Evolutionary conservation across 2,113 vertebrate genomes (phyloP), one percentile per base, ranked within the genome.

Genomic region (Spizaetus ornatus): DNA sequence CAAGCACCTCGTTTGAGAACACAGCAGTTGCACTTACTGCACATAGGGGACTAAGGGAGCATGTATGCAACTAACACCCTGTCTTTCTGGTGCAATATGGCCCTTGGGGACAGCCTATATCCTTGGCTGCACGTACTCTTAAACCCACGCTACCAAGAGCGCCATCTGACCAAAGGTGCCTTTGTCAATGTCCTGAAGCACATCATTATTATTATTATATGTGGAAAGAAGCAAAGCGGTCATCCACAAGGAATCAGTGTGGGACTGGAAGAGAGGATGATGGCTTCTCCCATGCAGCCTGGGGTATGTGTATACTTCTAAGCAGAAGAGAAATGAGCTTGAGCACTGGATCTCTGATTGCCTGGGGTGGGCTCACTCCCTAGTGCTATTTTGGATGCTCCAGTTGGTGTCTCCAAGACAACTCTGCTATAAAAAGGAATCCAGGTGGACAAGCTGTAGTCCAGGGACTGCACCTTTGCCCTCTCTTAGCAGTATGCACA

Each of bases 121-220:
- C 80, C 43, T 50, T 70, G 61, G 18, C 43, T 42, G 12, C 23
- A 16, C 1, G 3, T 14, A 6, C 16, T 65, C n/a, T 26, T 43
- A 61, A 71, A 27, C 29, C 52, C 31, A 12, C 0, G 1, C 47
- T 47, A 13, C 18, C 3, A 2, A 45, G 18, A 62, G 21, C 0
- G 0, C 22, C n/a, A 4, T 23, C 29, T 0, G 1, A 47, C 18
- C 82, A 73, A 43, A 95, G 34, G 40, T 58, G 61, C 53, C 10
- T 19, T 48, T 48, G 31, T 43, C 45, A 53, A 16, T 53, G 52
- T 90, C 32, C 32, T 32, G 13, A 29, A 66, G 63, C 19, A 26
- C 3, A 1, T 50, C 23, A 23, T 42, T 42, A 20, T 50, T 26
- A 20, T 31, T 53, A 20, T 38, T 48, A 22, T 58, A 76, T 45